Percentiles rank a stretch among this genome's conserved stretches.
Conservation (phyloP, 2,113 vertebrate species). For the Otocyon megalotis region DNA sequence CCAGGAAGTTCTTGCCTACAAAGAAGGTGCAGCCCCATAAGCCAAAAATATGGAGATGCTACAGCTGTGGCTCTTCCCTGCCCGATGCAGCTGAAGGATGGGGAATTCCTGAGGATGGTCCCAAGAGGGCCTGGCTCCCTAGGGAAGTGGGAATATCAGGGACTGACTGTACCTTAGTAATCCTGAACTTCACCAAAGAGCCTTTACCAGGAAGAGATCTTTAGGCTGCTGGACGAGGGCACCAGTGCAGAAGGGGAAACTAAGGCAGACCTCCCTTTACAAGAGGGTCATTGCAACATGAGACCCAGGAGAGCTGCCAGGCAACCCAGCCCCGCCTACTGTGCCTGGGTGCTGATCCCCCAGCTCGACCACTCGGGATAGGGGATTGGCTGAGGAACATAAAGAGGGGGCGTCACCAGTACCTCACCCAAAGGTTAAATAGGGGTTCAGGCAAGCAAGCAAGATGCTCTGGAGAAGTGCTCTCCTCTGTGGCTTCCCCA, state of each 20-base stretch:
- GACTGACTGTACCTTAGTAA: not conserved
- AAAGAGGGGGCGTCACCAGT: constrained; percentile 40
- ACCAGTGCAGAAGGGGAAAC: not conserved
- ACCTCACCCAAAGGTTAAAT: constrained; percentile 48
- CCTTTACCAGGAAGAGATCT: not conserved
- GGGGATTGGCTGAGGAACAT: constrained; percentile 67
- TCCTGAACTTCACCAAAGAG: not conserved
- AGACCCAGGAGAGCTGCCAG: not conserved
- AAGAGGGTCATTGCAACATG: not conserved
- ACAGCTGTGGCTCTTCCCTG: not conserved
- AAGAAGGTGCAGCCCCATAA: not conserved
- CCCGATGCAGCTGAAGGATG: not conserved
- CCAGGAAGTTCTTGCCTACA: not conserved
- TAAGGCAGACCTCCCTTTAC: not conserved
- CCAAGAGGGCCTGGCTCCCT: not conserved
- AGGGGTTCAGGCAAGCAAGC: not conserved
- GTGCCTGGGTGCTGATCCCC: not conserved
- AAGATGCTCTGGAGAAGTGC: not conserved
- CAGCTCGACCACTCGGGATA: not conserved
- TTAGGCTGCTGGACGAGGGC: not conserved
- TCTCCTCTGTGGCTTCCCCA: not conserved
- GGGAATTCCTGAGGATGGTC: constrained; percentile 41
- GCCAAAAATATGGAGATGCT: not conserved
- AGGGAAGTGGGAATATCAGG: not conserved
- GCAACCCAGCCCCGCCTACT: constrained; percentile 51